Percentiles rank a stretch among this genome's conserved stretches.
phyloP scores from a whole-genome alignment of 2,797 vertebrate genomes.

The Sus cebifrons region DNA sequence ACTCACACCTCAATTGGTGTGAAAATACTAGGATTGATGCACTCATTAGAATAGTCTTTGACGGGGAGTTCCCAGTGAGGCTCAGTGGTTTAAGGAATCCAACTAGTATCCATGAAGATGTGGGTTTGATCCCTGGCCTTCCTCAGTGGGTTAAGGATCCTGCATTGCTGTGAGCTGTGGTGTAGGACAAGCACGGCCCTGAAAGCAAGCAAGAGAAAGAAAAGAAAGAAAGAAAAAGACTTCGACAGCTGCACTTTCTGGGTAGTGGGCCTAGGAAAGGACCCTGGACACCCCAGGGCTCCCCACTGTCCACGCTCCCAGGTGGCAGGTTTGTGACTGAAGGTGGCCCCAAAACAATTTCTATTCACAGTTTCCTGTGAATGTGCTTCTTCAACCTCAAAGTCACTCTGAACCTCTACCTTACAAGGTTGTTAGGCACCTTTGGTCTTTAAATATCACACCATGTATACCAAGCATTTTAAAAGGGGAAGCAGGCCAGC shows the following conservation, averaged over 20 bases:
- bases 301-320: too few relatives aligned
- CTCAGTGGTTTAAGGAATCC: too few relatives aligned
- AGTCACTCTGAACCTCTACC: not conserved
- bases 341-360: not conserved
- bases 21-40: conserved; percentile 15
- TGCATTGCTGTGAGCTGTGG: too few relatives aligned
- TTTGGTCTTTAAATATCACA: conserved; percentile 22
- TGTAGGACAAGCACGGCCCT: too few relatives aligned
- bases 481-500: not conserved
- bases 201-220: too few relatives aligned
- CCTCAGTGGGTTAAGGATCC: too few relatives aligned
- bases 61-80: not conserved
- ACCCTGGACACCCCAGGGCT: rapidly evolving
- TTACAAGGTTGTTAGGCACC: not conserved
- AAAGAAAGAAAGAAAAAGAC: too few relatives aligned
- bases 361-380: not conserved
- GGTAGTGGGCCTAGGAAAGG: not conserved
- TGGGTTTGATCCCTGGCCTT: too few relatives aligned
- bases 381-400: not conserved
- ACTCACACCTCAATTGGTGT: not conserved
- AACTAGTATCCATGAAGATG: too few relatives aligned
- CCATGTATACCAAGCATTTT: not conserved
- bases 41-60: conserved; percentile 68
- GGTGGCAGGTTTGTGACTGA: not conserved
- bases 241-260: conserved; percentile 47